phyloP scores from a whole-genome alignment of 2,113 vertebrate species.

The Notechis scutatus region DNA sequence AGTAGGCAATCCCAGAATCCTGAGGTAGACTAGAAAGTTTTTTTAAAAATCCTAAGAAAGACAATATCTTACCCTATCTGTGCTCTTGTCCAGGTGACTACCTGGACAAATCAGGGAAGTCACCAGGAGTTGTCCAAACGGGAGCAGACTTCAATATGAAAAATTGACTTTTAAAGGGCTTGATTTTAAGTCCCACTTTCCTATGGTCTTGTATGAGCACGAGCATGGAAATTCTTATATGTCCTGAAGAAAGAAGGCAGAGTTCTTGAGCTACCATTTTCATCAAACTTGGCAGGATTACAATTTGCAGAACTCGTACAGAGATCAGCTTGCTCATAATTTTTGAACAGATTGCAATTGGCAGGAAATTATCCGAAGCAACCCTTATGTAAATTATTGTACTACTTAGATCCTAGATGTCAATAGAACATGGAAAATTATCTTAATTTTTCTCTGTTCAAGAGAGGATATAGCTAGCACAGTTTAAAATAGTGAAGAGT shows the following conservation, averaged over 20 bases:
- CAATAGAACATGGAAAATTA: background rate
- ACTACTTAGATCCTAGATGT: background rate
- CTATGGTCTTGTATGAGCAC: background rate
- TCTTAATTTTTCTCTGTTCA: background rate
- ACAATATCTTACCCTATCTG: background rate
- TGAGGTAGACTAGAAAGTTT: background rate
- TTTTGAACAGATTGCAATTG: background rate
- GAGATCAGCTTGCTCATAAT: background rate
- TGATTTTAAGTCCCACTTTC: background rate
- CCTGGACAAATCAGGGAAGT: background rate
- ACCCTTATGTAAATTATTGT: background rate
- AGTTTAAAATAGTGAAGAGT: background rate
- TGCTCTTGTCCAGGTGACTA: background rate
- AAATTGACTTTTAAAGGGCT: background rate
- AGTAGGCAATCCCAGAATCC: background rate
- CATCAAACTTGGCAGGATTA: background rate
- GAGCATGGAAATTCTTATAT: background rate
- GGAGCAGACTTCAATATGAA: background rate
- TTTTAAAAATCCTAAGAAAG: background rate
- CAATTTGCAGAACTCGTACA: background rate
- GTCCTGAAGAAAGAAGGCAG: background rate
- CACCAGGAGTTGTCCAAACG: background rate
- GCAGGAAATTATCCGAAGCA: background rate
- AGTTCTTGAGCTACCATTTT: background rate
- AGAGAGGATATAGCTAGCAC: background rate